Evolutionary conservation across 1,140 invertebrate genomes (phyloP).

Genomic region (Dolichoris vasculosae): DNA sequence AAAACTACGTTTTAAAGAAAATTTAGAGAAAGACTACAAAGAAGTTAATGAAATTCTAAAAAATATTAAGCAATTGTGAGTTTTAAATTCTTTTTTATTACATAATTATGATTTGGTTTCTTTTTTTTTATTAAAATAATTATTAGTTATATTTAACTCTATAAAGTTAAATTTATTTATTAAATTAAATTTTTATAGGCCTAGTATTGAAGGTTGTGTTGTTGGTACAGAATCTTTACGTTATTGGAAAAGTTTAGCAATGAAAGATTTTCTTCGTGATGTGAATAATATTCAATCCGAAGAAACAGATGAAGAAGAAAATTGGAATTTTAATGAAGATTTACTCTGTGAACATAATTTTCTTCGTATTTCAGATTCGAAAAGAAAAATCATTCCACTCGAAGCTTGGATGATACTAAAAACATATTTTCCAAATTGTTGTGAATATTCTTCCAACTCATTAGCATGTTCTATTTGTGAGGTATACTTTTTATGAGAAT

Average conservation of each 20-base stretch:
- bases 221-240: slow-evolving; percentile 69
- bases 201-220: slow-evolving; percentile 62
- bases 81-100: slow-evolving; percentile 35
- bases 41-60: slow-evolving; percentile 67
- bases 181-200: slow-evolving; percentile 57
- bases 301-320: slow-evolving; percentile 60
- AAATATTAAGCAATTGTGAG: slow-evolving; percentile 66
- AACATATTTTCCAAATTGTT: slow-evolving; percentile 76
- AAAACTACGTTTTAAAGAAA: slow-evolving; percentile 66
- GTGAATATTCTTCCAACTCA: slow-evolving; percentile 68
- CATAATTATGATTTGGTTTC: not conserved
- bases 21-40: slow-evolving; percentile 68
- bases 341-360: slow-evolving; percentile 76
- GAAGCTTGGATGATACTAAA: slow-evolving; percentile 75
- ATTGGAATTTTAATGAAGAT: slow-evolving; percentile 77
- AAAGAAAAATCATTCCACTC: slow-evolving; percentile 72
- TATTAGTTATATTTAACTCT: slow-evolving; percentile 24
- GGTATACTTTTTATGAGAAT: slow-evolving; percentile 57
- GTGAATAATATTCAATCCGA: slow-evolving; percentile 51
- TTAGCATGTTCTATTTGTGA: slow-evolving; percentile 72
- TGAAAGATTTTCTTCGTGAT: slow-evolving; percentile 60
- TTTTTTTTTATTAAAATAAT: not conserved
- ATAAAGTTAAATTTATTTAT: too few relatives aligned
- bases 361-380: slow-evolving; percentile 65
- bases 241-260: slow-evolving; percentile 68